A percentile compares a stretch with the other conserved stretches of the same genome.
Conservation (phyloP, 2,113 vertebrate species). For the Cairina moschata region DNA sequence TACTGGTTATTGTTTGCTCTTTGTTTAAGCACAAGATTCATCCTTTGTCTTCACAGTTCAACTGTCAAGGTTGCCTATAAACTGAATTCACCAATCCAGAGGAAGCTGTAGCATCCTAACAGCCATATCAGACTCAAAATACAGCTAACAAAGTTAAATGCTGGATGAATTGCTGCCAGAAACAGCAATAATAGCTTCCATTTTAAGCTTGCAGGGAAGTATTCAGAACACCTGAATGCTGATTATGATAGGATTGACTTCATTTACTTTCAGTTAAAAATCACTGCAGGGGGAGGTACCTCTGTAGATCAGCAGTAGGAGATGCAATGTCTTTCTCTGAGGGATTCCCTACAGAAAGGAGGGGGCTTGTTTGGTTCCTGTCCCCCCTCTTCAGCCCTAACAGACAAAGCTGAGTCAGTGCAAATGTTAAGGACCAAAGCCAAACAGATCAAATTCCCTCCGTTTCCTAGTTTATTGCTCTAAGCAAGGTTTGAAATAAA, state of each 20-base stretch:
- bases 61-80: neutral
- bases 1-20: neutral
- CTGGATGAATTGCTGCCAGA: neutral
- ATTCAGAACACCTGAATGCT: neutral
- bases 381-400: neutral
- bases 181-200: neutral
- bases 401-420: neutral
- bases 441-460: neutral
- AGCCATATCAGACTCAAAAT: neutral
- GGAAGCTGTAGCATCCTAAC: neutral
- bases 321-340: accelerated
- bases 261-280: neutral
- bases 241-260: neutral
- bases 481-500: neutral
- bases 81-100: neutral
- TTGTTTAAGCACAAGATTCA: neutral
- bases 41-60: neutral
- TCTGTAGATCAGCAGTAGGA: accelerated
- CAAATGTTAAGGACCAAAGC: neutral
- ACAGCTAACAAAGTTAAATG: neutral
- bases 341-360: neutral
- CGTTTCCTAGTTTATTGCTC: neutral
- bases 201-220: neutral
- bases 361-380: neutral
- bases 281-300: neutral